These are phyloP conservation scores for Sycobia sp. DNA, from an alignment of 1,140 invertebrate species.

Conservation along the genomic window DNA sequence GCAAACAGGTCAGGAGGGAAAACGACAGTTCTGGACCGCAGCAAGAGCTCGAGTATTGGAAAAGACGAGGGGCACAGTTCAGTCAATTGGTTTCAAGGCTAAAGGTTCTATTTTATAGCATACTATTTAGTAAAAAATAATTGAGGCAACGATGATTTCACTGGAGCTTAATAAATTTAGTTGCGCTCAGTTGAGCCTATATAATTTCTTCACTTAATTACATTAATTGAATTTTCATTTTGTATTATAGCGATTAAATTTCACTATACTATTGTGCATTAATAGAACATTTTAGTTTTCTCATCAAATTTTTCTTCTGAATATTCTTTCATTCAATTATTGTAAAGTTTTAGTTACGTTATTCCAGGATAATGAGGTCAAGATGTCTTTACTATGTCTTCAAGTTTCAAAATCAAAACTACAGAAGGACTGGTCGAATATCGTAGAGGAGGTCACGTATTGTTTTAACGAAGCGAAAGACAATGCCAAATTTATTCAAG, in stretches of 20 bases:
- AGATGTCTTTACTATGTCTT: slow-evolving; percentile 78
- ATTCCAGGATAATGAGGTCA: slow-evolving; percentile 70
- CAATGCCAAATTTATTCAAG: slow-evolving; percentile 94
- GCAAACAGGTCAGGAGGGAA: slow-evolving; percentile 87
- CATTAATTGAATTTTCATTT: too few species aligned
- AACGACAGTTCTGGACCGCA: slow-evolving; percentile 83
- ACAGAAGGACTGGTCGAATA: slow-evolving; percentile 85
- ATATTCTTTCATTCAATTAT: background rate
- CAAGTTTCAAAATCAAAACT: slow-evolving; percentile 81
- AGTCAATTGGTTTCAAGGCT: slow-evolving; percentile 87
- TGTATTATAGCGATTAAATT: too few species aligned
- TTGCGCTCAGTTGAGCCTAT: too few species aligned
- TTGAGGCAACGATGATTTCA: too few species aligned
- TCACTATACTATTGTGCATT: too few species aligned
- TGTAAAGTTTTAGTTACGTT: too few species aligned
- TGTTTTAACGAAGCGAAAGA: slow-evolving; percentile 94
- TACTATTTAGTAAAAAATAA: too few species aligned
- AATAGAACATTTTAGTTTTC: background rate
- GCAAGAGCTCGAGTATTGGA: slow-evolving; percentile 96
- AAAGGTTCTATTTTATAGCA: too few species aligned
- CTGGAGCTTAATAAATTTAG: too few species aligned
- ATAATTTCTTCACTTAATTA: too few species aligned
- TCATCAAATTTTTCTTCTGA: background rate
- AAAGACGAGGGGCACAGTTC: slow-evolving; percentile 88
- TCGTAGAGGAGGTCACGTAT: slow-evolving; percentile 85